A percentile compares a stretch with the other conserved stretches of the same genome.
phyloP scores from a whole-genome alignment of 2,888 invertebrate genomes.

The Meghimatium bilineatum region DNA sequence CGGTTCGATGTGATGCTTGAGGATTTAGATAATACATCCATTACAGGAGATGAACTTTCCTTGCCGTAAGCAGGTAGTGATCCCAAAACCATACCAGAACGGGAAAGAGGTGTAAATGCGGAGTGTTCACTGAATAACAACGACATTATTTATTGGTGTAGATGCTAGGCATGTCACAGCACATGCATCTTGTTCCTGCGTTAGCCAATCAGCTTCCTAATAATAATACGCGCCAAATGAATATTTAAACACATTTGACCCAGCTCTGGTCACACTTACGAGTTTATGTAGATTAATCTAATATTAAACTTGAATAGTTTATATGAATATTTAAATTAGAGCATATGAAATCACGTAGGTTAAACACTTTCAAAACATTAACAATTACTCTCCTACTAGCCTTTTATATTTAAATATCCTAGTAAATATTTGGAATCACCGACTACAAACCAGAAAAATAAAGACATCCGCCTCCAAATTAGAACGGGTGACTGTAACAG shows the following conservation, averaged over 20 bases:
- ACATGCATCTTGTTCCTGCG: too few species aligned
- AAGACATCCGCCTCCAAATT: not conserved
- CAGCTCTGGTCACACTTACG: too few species aligned
- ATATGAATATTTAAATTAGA: too few species aligned
- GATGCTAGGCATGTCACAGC: not conserved
- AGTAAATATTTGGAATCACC: not conserved
- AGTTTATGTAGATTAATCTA: too few species aligned
- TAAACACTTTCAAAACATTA: too few species aligned
- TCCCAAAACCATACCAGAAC: conserved; percentile 25
- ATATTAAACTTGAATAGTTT: too few species aligned
- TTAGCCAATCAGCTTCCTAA: not conserved
- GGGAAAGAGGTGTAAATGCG: conserved; percentile 38
- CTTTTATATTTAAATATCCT: not conserved
- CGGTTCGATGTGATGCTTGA: conserved; percentile 1
- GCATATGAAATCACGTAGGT: too few species aligned
- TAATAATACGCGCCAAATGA: too few species aligned
- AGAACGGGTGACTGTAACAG: not conserved
- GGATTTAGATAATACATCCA: conserved; percentile 35
- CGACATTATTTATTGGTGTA: conserved; percentile 31
- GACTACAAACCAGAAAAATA: not conserved
- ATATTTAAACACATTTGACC: too few species aligned
- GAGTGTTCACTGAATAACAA: conserved; percentile 47
- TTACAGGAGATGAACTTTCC: conserved; percentile 20
- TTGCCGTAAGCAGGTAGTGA: conserved; percentile 9
- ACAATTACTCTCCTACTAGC: not conserved